Conservation (phyloP, 2,113 vertebrate genomes). For the Lonchura striata region DNA sequence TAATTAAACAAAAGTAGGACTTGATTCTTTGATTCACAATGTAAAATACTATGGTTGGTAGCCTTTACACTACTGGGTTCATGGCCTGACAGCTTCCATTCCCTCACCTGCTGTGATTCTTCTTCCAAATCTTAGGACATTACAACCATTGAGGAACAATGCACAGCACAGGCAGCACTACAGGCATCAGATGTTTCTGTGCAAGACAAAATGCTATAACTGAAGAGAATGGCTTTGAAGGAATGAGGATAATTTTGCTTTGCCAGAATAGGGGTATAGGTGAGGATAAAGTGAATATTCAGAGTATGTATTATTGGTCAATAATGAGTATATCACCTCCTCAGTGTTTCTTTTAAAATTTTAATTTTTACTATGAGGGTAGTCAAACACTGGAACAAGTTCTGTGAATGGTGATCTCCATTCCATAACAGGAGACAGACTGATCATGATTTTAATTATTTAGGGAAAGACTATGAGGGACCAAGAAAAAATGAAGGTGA, state of each 20-base stretch:
- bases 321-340: neutral
- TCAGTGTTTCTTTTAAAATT: neutral
- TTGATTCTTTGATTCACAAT: neutral
- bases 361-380: neutral
- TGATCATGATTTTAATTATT: neutral
- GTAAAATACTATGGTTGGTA: neutral
- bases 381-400: neutral
- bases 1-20: neutral
- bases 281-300: neutral
- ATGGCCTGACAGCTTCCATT: neutral
- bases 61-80: neutral
- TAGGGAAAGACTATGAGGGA: neutral
- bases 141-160: neutral
- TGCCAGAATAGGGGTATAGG: neutral
- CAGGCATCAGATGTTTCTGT: neutral
- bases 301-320: neutral
- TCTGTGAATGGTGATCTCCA: neutral
- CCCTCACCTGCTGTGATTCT: neutral
- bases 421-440: neutral
- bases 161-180: neutral
- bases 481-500: neutral
- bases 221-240: neutral
- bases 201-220: neutral
- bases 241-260: neutral
- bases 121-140: neutral